A percentile compares a stretch with the other conserved stretches of the same genome.
phyloP scores from a whole-genome alignment of 2,888 invertebrate species.

The Sesia apiformis region DNA sequence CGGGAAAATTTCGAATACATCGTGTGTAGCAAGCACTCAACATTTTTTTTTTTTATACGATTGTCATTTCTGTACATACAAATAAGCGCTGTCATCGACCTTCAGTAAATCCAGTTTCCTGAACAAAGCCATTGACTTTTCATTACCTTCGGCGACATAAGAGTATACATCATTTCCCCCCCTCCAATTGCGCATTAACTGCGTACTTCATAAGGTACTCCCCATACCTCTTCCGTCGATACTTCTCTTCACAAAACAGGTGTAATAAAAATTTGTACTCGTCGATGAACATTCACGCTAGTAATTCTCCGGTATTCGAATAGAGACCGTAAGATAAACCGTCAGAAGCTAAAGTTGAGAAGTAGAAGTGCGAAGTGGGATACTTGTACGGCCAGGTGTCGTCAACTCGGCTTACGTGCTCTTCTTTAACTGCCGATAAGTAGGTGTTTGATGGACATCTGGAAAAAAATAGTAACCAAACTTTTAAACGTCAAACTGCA shows the following conservation, averaged over 20 bases:
- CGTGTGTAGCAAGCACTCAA: too few species aligned
- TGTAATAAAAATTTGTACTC: conserved; percentile 19
- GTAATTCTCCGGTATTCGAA: conserved; percentile 11
- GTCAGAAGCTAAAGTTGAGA: conserved; percentile 2
- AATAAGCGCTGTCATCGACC: not conserved
- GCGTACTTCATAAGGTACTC: conserved; percentile 17
- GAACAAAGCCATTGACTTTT: conserved; percentile 14
- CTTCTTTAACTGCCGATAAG: conserved; percentile 12
- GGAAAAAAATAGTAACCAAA: not conserved
- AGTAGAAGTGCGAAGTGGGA: conserved; percentile 1
- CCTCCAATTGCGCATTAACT: conserved; percentile 14
- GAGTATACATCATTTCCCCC: conserved; percentile 17
- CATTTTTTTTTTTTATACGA: too few species aligned
- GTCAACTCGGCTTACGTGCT: conserved; percentile 4
- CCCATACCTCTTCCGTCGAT: conserved; percentile 19
- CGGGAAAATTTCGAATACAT: too few species aligned
- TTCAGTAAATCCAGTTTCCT: conserved; percentile 16
- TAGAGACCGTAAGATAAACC: conserved; percentile 11
- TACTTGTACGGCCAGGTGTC: conserved; percentile 5
- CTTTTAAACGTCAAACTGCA: not conserved
- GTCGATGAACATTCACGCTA: conserved; percentile 24
- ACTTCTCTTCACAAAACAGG: conserved; percentile 16
- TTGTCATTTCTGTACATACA: not conserved
- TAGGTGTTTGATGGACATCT: not conserved
- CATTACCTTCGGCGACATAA: conserved; percentile 16